Conservation (phyloP, 2,113 vertebrate genomes). For the Synchiropus splendidus region DNA sequence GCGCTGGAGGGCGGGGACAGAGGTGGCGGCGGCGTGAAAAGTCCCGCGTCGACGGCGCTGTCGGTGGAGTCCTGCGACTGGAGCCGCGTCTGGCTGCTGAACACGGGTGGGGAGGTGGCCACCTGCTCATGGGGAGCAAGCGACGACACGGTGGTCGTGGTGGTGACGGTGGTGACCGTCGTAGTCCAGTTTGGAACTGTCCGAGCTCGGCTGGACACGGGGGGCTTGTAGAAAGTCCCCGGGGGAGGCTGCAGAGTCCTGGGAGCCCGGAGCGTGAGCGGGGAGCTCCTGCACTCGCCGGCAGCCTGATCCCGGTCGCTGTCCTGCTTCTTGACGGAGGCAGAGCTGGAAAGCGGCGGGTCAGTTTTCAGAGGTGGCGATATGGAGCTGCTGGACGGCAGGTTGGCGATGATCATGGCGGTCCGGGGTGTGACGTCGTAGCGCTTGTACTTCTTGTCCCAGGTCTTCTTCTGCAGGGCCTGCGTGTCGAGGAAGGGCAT, state of each 20-base stretch:
- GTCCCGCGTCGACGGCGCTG: constrained; percentile 54
- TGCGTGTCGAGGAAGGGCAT: constrained; percentile 77
- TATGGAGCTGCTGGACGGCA: constrained; percentile 57
- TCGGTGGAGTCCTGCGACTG: constrained; percentile 52
- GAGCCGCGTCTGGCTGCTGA: constrained; percentile 11
- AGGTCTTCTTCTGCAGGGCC: constrained; percentile 66
- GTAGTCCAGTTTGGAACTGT: constrained; percentile 44
- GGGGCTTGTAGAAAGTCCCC: constrained; percentile 90
- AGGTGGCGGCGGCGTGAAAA: constrained; percentile 39
- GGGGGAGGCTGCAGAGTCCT: constrained; percentile 86
- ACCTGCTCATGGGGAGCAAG: constrained; percentile 1
- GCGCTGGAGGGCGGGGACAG: constrained; percentile 52
- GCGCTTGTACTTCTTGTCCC: constrained; percentile 81
- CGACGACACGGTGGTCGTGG: constrained; percentile 13
- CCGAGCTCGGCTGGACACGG: constrained; percentile 45
- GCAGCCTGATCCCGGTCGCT: constrained; percentile 47
- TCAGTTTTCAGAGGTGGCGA: constrained; percentile 26
- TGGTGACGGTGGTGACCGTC: constrained; percentile 21
- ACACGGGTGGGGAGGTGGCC: constrained; percentile 4
- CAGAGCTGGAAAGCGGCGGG: too few species aligned
- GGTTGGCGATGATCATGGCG: constrained; percentile 72
- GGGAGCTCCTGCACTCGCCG: constrained; percentile 11
- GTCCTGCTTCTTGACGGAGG: constrained; percentile 58
- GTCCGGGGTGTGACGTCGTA: constrained; percentile 78
- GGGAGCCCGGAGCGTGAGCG: constrained; percentile 69